Percentiles rank a stretch among this genome's conserved stretches.
Conservation (phyloP, 2,888 invertebrate genomes). For the Hydrotaea diabolus region DNA sequence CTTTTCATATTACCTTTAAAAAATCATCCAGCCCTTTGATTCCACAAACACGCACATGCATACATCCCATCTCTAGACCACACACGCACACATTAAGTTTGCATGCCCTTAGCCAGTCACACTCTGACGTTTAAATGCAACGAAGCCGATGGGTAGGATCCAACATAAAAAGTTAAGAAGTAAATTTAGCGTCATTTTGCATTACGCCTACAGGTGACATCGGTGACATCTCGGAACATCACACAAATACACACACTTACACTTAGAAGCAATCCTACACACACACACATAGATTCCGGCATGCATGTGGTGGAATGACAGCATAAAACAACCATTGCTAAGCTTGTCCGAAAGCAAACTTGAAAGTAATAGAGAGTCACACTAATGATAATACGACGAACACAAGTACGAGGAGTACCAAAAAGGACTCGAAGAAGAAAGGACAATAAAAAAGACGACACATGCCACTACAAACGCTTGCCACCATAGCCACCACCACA, state of each 20-base stretch:
- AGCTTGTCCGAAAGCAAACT: constrained; percentile 27
- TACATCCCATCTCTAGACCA: too few relatives aligned
- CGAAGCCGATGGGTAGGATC: background rate
- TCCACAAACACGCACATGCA: too few relatives aligned
- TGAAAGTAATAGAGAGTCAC: constrained; percentile 31
- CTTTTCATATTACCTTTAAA: too few relatives aligned
- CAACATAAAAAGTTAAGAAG: constrained; percentile 37
- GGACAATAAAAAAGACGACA: constrained; percentile 32
- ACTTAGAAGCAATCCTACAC: too few relatives aligned
- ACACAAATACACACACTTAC: constrained; percentile 69
- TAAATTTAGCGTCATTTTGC: constrained; percentile 39
- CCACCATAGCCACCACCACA: background rate
- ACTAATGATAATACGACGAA: background rate
- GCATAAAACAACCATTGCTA: constrained; percentile 29
- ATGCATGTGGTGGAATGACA: constrained; percentile 39
- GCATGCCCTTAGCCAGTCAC: background rate
- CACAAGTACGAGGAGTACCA: background rate
- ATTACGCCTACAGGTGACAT: constrained; percentile 41
- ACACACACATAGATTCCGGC: constrained; percentile 6
- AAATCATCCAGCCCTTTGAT: background rate
- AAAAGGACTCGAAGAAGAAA: constrained; percentile 37
- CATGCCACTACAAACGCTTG: constrained; percentile 8
- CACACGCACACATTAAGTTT: background rate
- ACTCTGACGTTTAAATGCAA: constrained; percentile 9
- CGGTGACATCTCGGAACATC: constrained; percentile 48